A percentile compares a stretch with the other conserved stretches of the same genome.
Conservation (phyloP, 2,888 invertebrate genomes). For the Noctuana brunneofusca region DNA sequence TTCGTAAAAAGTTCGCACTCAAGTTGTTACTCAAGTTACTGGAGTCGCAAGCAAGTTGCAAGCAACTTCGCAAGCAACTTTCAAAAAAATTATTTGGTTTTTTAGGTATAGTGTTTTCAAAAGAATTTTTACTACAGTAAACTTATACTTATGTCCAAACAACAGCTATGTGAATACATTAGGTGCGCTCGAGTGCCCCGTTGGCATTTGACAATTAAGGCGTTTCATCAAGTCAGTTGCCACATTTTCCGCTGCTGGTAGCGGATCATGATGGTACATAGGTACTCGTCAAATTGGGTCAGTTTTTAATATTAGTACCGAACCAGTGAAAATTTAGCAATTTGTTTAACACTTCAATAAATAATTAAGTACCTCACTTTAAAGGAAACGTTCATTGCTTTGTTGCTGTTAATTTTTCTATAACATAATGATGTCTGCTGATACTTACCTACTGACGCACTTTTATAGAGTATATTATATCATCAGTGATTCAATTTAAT, state of each 20-base stretch:
- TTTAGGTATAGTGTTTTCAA: background rate
- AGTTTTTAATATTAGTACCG: slow-evolving; percentile 16
- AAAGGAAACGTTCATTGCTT: too few relatives aligned
- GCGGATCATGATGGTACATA: slow-evolving; percentile 32
- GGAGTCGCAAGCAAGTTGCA: too few relatives aligned
- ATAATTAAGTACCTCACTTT: too few relatives aligned
- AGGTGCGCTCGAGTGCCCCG: slow-evolving; percentile 55
- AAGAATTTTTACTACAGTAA: background rate
- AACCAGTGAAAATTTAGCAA: slow-evolving; percentile 14
- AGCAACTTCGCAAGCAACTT: too few relatives aligned
- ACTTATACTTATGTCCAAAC: slow-evolving; percentile 21
- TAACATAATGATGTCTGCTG: too few relatives aligned
- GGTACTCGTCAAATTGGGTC: slow-evolving; percentile 27
- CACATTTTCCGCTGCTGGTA: slow-evolving; percentile 62
- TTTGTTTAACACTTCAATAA: background rate
- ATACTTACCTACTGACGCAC: too few relatives aligned
- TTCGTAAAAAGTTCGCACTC: too few relatives aligned
- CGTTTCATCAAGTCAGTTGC: slow-evolving; percentile 61
- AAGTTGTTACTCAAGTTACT: too few relatives aligned
- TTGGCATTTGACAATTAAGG: slow-evolving; percentile 68
- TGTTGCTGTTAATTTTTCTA: background rate
- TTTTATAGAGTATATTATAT: too few relatives aligned
- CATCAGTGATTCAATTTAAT: background rate
- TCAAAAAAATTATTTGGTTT: background rate
- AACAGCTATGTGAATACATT: slow-evolving; percentile 53